Evolutionary conservation across 2,113 vertebrate species (phyloP).

Genomic region (Trichechus manatus): DNA sequence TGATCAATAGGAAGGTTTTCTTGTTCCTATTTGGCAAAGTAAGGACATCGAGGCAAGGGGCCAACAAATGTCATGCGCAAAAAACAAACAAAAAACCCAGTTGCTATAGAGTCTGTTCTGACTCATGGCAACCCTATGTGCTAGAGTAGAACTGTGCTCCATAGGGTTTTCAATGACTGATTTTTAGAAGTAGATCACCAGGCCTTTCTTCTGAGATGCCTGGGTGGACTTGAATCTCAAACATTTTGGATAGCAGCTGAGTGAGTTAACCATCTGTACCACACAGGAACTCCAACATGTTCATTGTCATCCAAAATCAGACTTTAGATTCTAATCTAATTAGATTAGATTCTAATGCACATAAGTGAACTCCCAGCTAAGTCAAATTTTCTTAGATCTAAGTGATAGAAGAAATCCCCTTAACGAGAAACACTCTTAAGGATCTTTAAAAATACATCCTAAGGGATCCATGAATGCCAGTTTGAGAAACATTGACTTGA

Average conservation of each 20-base stretch:
- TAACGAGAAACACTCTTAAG: neutral
- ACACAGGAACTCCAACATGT: neutral
- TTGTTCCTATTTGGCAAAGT: neutral
- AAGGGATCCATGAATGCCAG: neutral
- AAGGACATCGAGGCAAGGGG: neutral
- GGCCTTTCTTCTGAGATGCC: no score
- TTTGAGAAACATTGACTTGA: neutral
- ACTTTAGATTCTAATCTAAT: neutral
- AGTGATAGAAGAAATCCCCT: neutral
- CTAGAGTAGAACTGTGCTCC: no score
- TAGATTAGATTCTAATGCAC: no score
- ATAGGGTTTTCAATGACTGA: no score
- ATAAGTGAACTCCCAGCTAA: neutral
- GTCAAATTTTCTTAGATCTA: neutral
- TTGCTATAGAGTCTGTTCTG: no score
- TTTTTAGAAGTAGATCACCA: no score
- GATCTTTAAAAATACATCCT: neutral
- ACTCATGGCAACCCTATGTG: no score
- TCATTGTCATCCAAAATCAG: neutral
- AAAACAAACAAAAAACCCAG: neutral
- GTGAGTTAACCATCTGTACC: neutral
- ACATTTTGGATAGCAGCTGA: neutral
- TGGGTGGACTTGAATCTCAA: neutral
- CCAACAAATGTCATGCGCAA: neutral
- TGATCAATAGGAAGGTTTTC: neutral